These are phyloP conservation scores for Betta splendens DNA, from an alignment of 2,797 vertebrate species.

Conservation along the genomic window DNA sequence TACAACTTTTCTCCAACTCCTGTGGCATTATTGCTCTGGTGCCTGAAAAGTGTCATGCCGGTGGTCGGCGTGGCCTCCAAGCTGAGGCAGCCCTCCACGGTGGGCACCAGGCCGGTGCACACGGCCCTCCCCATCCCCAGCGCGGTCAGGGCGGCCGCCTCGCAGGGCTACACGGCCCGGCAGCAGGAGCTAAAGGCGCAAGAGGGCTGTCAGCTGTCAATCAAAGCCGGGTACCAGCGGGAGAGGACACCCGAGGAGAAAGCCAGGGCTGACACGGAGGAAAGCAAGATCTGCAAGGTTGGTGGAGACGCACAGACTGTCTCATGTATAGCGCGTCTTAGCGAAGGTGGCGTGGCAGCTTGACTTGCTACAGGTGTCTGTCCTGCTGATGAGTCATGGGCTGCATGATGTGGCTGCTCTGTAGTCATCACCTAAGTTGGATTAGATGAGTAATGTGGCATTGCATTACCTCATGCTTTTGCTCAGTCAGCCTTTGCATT, in stretches of 20 bases:
- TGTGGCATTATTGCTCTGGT: constrained; percentile 51
- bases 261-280: constrained; percentile 82
- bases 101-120: constrained; percentile 91
- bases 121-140: constrained; percentile 90
- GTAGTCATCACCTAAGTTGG: constrained; percentile 38
- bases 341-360: neutral
- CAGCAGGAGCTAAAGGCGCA: constrained; percentile 81
- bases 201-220: constrained; percentile 85
- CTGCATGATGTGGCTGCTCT: constrained; percentile 41
- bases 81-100: constrained; percentile 86
- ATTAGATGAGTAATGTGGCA: constrained; percentile 53
- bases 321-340: constrained; percentile 4
- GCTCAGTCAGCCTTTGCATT: constrained; percentile 21
- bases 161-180: constrained; percentile 82
- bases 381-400: constrained; percentile 48
- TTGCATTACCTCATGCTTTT: constrained; percentile 46
- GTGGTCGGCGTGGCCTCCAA: constrained; percentile 96
- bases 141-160: constrained; percentile 74
- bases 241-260: constrained; percentile 76
- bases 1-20: constrained; percentile 22
- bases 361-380: constrained; percentile 55
- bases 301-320: constrained; percentile 44
- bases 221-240: constrained; percentile 87
- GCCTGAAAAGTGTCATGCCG: constrained; percentile 85
- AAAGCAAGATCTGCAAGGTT: constrained; percentile 94